Percentiles rank a stretch among this genome's conserved stretches.
Conservation (phyloP, 2,113 vertebrate genomes). For the Gobiocypris rarus region DNA sequence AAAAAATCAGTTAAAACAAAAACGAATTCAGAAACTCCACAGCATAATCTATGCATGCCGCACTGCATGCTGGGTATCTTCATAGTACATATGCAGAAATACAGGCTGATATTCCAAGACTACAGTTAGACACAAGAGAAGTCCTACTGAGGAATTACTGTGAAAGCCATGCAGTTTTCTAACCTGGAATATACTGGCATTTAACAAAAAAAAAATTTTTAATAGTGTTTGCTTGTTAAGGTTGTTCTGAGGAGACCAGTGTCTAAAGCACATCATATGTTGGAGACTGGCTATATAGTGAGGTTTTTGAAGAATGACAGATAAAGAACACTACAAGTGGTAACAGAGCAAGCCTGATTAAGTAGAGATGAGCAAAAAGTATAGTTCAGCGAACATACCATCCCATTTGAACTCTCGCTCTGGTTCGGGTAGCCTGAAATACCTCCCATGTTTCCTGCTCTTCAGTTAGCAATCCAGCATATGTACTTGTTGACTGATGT, state of each 20-base stretch:
- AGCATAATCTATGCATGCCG: too few relatives aligned
- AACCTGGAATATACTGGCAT: too few relatives aligned
- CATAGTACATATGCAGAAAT: too few relatives aligned
- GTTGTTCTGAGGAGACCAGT: not conserved
- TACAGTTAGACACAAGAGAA: too few relatives aligned
- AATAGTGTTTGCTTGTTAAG: too few relatives aligned
- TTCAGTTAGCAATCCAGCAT: not conserved
- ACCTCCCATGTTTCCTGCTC: slow-evolving; percentile 3
- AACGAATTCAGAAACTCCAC: too few relatives aligned
- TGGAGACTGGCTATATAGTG: not conserved
- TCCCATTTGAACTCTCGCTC: not conserved
- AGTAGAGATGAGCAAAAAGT: not conserved
- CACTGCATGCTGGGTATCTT: too few relatives aligned
- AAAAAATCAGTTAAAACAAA: too few relatives aligned
- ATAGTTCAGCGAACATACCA: not conserved
- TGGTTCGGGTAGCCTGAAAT: slow-evolving; percentile 10
- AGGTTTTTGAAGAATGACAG: not conserved
- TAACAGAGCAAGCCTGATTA: not conserved
- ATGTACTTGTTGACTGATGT: slow-evolving; percentile 25
- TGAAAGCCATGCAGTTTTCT: too few relatives aligned
- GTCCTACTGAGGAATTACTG: too few relatives aligned
- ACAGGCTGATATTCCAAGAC: too few relatives aligned
- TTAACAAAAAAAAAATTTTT: too few relatives aligned
- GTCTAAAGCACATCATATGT: not conserved
- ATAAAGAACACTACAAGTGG: not conserved